These are phyloP conservation scores for Ophioderma brevispina DNA, from an alignment of 35 echinoderm and acorn worm genomes.

Conservation along the genomic window DNA sequence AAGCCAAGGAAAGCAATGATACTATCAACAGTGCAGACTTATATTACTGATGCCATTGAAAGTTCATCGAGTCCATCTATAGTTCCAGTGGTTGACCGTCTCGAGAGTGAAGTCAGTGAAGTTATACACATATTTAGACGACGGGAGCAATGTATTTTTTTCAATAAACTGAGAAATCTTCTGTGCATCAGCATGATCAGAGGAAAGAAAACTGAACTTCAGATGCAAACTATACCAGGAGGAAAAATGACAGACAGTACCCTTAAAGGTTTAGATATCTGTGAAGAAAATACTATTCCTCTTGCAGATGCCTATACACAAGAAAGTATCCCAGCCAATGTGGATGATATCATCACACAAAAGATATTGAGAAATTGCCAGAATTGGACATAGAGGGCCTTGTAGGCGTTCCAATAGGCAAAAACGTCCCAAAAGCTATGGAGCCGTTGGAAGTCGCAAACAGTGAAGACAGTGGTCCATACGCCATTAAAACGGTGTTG, in stretches of 20 bases:
- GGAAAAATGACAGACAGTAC: neutral
- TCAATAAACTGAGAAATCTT: neutral
- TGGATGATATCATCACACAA: neutral
- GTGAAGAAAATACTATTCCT: neutral
- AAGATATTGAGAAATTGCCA: neutral
- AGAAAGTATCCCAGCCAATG: neutral
- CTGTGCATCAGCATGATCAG: neutral
- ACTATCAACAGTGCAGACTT: neutral
- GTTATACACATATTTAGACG: neutral
- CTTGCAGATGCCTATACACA: neutral
- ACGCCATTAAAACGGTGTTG: too few species aligned
- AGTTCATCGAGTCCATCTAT: neutral
- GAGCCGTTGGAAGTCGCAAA: too few species aligned
- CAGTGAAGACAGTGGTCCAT: too few species aligned
- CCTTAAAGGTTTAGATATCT: neutral
- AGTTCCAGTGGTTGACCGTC: neutral
- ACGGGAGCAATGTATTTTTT: too few species aligned
- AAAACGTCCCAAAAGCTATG: too few species aligned
- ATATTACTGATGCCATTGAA: neutral
- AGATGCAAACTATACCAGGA: neutral
- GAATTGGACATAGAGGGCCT: too few species aligned
- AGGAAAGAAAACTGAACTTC: neutral
- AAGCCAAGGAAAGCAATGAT: neutral
- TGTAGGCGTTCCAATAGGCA: too few species aligned
- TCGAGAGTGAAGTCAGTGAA: neutral